phyloP scores from a whole-genome alignment of 2,797 vertebrate genomes.

The Aldrovandia affinis region DNA sequence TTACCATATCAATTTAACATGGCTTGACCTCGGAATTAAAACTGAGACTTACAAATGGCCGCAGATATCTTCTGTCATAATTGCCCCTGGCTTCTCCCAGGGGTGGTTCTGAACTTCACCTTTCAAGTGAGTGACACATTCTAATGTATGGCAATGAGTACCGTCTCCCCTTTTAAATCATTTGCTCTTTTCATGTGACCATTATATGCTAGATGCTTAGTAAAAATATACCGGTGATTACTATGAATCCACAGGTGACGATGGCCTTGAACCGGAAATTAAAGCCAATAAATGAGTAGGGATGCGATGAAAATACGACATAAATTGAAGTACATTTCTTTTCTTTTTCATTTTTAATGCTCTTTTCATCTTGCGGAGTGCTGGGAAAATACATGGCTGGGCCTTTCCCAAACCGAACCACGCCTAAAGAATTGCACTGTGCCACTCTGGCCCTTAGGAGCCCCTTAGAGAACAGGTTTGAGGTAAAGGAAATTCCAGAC shows the following conservation, averaged over 20 bases:
- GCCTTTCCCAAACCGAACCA: background rate
- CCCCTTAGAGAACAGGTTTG: background rate
- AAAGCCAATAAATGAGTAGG: background rate
- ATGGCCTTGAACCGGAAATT: background rate
- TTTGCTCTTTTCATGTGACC: background rate
- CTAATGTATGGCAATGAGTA: background rate
- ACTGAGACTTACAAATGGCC: background rate
- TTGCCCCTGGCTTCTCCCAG: background rate
- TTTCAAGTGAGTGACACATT: background rate
- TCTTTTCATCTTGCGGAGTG: background rate
- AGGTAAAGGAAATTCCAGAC: background rate
- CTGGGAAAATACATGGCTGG: background rate
- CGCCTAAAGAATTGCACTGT: background rate
- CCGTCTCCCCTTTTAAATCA: background rate
- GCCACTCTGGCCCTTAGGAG: background rate
- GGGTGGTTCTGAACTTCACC: background rate
- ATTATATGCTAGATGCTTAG: background rate
- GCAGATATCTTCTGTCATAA: background rate
- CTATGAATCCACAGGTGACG: background rate
- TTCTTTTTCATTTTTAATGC: background rate
- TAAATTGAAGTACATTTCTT: background rate
- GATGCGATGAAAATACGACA: background rate
- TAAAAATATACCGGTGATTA: background rate
- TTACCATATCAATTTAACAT: background rate
- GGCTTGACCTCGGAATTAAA: background rate